Evolutionary conservation across 2,797 vertebrate genomes (phyloP).

Genomic region (Yasuhikotakia modesta): DNA sequence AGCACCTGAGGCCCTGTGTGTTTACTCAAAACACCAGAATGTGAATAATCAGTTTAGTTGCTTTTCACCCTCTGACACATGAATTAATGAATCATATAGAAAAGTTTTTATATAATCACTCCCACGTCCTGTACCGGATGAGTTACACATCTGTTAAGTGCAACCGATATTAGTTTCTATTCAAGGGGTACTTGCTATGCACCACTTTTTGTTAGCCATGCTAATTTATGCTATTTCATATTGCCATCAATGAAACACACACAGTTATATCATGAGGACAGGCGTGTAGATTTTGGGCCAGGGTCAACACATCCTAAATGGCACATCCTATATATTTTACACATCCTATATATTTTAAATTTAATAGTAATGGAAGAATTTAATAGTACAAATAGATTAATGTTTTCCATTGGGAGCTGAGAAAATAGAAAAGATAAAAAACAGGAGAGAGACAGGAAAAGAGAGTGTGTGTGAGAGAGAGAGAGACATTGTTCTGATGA

Average conservation of each 20-base stretch:
- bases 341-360: too few relatives aligned
- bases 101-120: too few relatives aligned
- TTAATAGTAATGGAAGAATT: too few relatives aligned
- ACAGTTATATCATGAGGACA: neutral
- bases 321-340: too few relatives aligned
- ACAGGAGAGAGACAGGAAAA: constrained; percentile 27
- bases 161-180: too few relatives aligned
- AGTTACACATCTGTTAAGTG: too few relatives aligned
- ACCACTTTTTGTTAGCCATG: neutral
- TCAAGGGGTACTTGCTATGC: too few relatives aligned
- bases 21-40: constrained; percentile 10
- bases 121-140: too few relatives aligned
- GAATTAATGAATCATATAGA: neutral
- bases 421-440: neutral
- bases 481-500: constrained; percentile 44
- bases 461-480: constrained; percentile 32
- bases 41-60: neutral
- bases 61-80: neutral
- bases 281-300: neutral
- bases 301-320: too few relatives aligned
- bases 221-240: neutral
- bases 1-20: constrained; percentile 32
- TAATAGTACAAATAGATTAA: neutral
- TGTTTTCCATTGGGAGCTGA: neutral
- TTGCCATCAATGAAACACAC: neutral